Evolutionary conservation across 2,888 invertebrate species (phyloP).

Genomic region (Hoplodrina blanda): DNA sequence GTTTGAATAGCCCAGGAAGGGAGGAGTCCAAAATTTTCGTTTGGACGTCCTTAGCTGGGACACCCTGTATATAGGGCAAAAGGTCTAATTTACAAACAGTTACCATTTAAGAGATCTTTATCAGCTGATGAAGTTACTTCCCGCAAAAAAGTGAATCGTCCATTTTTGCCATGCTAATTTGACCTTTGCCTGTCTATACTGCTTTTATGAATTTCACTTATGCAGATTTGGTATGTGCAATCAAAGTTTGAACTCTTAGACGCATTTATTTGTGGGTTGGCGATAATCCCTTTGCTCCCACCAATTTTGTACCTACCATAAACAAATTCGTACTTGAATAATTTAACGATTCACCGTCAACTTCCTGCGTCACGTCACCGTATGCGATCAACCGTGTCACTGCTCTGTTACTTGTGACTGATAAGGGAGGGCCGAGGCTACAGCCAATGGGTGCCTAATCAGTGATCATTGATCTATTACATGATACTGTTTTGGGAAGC

Average conservation of each 20-base stretch:
- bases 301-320: conserved; percentile 62
- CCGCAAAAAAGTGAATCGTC: conserved; percentile 2
- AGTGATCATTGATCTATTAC: conserved; percentile 62
- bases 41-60: too few species aligned
- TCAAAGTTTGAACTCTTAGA: conserved; percentile 16
- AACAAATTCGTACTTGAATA: conserved; percentile 71
- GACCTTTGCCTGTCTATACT: background rate
- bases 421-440: conserved; percentile 78
- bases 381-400: conserved; percentile 71
- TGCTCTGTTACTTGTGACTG: conserved; percentile 72
- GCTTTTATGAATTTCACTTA: background rate
- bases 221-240: background rate
- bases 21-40: too few species aligned
- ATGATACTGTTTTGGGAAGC: conserved; percentile 32
- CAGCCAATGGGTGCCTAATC: conserved; percentile 65
- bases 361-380: conserved; percentile 72
- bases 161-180: background rate
- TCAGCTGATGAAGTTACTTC: conserved; percentile 19
- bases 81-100: background rate
- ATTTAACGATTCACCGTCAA: conserved; percentile 65
- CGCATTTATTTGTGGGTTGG: background rate
- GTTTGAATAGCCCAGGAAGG: too few species aligned
- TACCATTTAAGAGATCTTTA: conserved; percentile 12
- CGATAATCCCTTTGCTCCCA: conserved; percentile 16
- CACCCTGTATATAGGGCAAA: too few species aligned